Percentiles rank a stretch among this genome's conserved stretches.
Conservation (phyloP, 1,140 invertebrate genomes). For the Drosophila hydei region DNA sequence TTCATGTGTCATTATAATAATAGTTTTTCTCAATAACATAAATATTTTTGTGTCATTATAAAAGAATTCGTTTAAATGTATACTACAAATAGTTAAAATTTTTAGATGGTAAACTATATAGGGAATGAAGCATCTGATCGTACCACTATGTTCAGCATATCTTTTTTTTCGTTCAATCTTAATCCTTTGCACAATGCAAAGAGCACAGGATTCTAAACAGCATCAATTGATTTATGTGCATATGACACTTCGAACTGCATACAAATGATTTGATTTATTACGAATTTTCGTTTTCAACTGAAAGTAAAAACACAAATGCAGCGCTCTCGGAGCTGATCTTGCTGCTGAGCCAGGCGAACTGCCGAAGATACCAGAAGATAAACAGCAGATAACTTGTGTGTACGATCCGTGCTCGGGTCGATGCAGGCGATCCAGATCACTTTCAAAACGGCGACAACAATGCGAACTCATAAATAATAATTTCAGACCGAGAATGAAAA, state of each 20-base stretch:
- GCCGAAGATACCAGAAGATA: constrained; percentile 31
- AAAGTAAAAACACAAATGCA: constrained; percentile 69
- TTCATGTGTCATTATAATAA: too few relatives aligned
- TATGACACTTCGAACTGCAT: constrained; percentile 52
- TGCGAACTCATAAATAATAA: constrained; percentile 81
- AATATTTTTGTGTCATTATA: too few relatives aligned
- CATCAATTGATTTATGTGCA: constrained; percentile 63
- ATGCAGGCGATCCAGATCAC: constrained; percentile 63
- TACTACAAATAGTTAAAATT: too few relatives aligned
- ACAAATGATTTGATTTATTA: constrained; percentile 58
- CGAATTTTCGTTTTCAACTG: constrained; percentile 70
- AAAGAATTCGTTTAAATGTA: too few relatives aligned
- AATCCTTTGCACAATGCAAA: constrained; percentile 63
- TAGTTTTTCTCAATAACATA: too few relatives aligned
- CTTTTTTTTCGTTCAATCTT: constrained; percentile 10
- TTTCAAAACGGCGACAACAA: constrained; percentile 70
- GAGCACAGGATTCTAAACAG: constrained; percentile 50
- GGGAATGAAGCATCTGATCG: too few relatives aligned
- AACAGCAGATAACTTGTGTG: constrained; percentile 24
- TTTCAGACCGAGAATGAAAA: constrained; percentile 51
- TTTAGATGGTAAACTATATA: too few relatives aligned
- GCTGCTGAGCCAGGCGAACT: constrained; percentile 5
- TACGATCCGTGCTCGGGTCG: constrained; percentile 18
- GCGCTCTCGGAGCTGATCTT: constrained; percentile 21
- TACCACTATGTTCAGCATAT: constrained; percentile 27